Base-by-base conservation (phyloP, 1,140 invertebrate genomes). In the Rhagoletis zephyria region DNA sequence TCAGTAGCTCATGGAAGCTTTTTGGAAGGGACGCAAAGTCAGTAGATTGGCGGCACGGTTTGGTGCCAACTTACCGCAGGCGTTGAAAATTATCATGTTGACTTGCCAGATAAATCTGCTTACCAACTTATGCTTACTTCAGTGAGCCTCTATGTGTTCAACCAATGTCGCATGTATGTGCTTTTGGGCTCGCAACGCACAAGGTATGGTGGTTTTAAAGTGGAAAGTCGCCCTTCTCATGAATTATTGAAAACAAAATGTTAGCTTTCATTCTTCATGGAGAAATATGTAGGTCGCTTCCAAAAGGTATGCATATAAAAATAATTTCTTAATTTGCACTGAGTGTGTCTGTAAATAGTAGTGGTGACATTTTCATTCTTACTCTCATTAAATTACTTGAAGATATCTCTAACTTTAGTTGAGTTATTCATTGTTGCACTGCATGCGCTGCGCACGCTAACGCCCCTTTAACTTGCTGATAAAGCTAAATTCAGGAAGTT, bases 11-110 rank as follows among this genome's bases (percentile, higher is more conserved):
- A 81, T n/a, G 74, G 3, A 2, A 40, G 16, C 3, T 51, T 19
- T 74, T 74, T 74, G 42, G 45, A 12, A 74, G 67, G 40, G 67
- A 45, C 67, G 67, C 45, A 42, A 5, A 45, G 40, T 74, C 67
- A 59, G 40, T 85, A 61, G 16, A 42, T 14, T 63, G 59, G 81
- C n/a, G 81, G 30, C 81, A 85, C 48, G 30, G 48, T 85, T 85
- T 48, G 81, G 5, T 85, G 81, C 81, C 59, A 85, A 85, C 48
- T 85, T 74, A 74, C 67, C 42, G 67, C 67, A 42, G 67, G 67
- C 67, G 42, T 74, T 74, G 42, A 74, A 74, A 74, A 74, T 74
- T 74, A 74, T 74, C 67, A 74, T 74, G 67, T 74, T 74, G 67
- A 74, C 67, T 74, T 74, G 67, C 40, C 67, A 48, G 30, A 74